Percentiles rank a stretch among this genome's conserved stretches.
Conservation (phyloP, 2,113 vertebrate genomes). For the Natator depressus region DNA sequence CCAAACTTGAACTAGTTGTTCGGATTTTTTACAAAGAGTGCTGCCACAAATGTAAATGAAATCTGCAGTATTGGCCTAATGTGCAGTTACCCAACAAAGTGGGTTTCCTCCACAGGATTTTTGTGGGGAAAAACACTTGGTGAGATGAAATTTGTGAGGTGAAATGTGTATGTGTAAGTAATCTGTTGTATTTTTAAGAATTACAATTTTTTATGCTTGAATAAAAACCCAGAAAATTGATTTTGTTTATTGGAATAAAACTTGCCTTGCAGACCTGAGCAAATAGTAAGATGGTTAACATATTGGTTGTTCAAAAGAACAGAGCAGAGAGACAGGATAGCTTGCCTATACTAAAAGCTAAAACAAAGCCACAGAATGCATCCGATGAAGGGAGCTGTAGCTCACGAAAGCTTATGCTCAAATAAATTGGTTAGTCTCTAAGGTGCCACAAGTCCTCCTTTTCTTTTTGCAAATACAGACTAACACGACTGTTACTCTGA, state of each 20-base stretch:
- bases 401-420: too few species aligned
- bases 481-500: too few species aligned
- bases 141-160: background rate
- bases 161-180: background rate
- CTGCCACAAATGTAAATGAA: background rate
- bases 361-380: background rate
- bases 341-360: background rate
- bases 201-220: background rate
- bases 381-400: too few species aligned
- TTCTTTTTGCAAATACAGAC: too few species aligned
- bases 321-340: background rate
- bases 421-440: too few species aligned
- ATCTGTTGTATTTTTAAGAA: background rate
- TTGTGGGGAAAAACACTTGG: background rate
- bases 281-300: background rate
- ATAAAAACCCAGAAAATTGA: background rate
- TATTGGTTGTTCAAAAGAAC: background rate
- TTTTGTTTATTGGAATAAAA: background rate
- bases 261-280: background rate
- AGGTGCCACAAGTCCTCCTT: too few species aligned
- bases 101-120: background rate
- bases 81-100: background rate
- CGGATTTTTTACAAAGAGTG: background rate
- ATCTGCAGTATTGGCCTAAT: background rate
- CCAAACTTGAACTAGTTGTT: background rate